Conservation (phyloP, 2,888 invertebrate genomes). For the Artemia sinica region DNA sequence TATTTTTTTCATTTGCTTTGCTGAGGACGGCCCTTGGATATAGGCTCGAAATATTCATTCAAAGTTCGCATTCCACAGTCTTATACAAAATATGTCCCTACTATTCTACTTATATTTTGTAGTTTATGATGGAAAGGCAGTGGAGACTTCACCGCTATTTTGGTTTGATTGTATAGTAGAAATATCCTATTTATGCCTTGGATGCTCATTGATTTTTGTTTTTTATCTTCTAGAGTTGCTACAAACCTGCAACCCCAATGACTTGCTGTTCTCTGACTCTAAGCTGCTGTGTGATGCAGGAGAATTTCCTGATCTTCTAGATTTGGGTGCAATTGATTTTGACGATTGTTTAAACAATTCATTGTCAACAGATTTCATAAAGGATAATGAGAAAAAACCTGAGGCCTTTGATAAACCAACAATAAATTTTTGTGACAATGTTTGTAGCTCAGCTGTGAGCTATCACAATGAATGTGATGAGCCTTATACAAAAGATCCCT, state of each 20-base stretch:
- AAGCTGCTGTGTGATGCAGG: background rate
- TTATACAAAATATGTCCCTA: no score
- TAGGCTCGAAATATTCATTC: no score
- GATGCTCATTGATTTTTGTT: no score
- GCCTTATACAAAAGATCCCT: background rate
- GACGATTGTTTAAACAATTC: background rate
- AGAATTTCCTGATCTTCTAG: background rate
- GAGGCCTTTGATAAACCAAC: background rate
- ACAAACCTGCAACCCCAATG: conserved; percentile 6
- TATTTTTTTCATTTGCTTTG: no score
- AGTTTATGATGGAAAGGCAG: no score
- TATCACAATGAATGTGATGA: conserved; percentile 2
- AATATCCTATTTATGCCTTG: no score
- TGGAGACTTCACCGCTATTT: no score
- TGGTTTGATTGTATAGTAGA: no score
- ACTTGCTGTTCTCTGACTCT: conserved; percentile 2
- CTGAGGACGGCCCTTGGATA: no score
- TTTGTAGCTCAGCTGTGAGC: background rate
- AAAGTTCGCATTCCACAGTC: no score
- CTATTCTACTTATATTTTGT: no score
- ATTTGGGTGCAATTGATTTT: background rate
- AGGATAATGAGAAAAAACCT: background rate
- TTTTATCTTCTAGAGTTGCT: background rate
- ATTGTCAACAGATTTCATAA: background rate
- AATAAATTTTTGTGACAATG: conserved; percentile 3